Evolutionary conservation across 1,140 invertebrate genomes (phyloP).

Genomic region (Solenopsis fugax): DNA sequence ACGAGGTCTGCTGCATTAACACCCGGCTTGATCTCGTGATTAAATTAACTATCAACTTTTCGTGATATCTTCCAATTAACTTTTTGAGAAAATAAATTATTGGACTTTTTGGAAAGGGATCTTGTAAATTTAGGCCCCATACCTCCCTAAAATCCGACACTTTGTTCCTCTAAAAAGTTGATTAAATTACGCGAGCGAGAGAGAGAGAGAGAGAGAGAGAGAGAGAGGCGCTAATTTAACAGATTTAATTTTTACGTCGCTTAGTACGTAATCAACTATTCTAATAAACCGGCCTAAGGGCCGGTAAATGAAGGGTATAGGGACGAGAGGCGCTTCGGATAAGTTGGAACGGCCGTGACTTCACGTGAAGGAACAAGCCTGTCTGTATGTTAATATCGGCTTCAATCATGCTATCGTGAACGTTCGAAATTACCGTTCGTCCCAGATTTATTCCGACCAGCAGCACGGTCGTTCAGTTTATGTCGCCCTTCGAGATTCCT

Average conservation of each 20-base stretch:
- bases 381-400: constrained; percentile 59
- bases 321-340: background rate
- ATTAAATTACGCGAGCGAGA: constrained; percentile 25
- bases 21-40: background rate
- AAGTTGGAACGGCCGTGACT: constrained; percentile 17
- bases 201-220: too few relatives aligned
- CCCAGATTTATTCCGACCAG: constrained; percentile 51
- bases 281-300: constrained; percentile 38
- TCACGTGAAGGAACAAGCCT: constrained; percentile 23
- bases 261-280: constrained; percentile 32
- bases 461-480: constrained; percentile 41
- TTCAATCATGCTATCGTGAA: constrained; percentile 56
- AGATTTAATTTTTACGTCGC: constrained; percentile 32
- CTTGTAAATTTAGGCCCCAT: background rate
- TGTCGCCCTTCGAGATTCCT: constrained; percentile 50
- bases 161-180: background rate
- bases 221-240: background rate
- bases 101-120: background rate
- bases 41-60: constrained; percentile 20
- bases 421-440: constrained; percentile 55
- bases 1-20: background rate
- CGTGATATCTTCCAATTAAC: background rate
- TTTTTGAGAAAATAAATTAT: background rate
- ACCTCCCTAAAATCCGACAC: background rate
- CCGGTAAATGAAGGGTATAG: constrained; percentile 7